A percentile compares a stretch with the other conserved stretches of the same genome.
phyloP scores from a whole-genome alignment of 2,888 invertebrate genomes.

The Aspidiotus rigidus region DNA sequence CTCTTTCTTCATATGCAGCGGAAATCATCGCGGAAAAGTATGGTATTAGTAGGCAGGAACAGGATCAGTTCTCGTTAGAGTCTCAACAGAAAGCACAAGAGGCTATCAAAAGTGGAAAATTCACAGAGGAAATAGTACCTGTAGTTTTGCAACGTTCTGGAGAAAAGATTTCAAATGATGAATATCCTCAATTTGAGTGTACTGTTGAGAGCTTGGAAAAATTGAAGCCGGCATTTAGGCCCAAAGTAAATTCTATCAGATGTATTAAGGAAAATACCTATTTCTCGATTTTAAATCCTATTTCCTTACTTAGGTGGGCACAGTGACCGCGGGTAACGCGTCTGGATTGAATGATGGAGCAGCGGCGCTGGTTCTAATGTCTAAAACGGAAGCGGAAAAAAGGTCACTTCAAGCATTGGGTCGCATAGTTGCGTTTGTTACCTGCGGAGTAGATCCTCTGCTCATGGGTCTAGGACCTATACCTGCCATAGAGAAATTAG shows the following conservation, averaged over 20 bases:
- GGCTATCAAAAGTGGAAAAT: slow-evolving; percentile 55
- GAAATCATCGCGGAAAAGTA: slow-evolving; percentile 65
- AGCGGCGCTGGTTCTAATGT: slow-evolving; percentile 69
- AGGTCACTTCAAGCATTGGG: slow-evolving; percentile 58
- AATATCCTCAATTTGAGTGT: slow-evolving; percentile 57
- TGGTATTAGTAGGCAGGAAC: slow-evolving; percentile 55
- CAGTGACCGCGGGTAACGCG: slow-evolving; percentile 69
- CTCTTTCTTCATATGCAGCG: slow-evolving; percentile 45
- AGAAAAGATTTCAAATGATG: slow-evolving; percentile 51
- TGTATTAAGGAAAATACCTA: not conserved
- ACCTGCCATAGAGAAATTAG: slow-evolving; percentile 48
- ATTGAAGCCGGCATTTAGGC: slow-evolving; percentile 55
- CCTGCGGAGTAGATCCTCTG: slow-evolving; percentile 67
- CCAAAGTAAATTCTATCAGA: not conserved
- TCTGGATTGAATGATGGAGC: slow-evolving; percentile 84
- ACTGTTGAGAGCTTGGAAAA: slow-evolving; percentile 53
- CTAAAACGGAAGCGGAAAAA: slow-evolving; percentile 49
- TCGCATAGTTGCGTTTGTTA: slow-evolving; percentile 64
- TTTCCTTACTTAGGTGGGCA: slow-evolving; percentile 46
- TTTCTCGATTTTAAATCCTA: not conserved
- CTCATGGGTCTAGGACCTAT: slow-evolving; percentile 74
- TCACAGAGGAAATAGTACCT: slow-evolving; percentile 61
- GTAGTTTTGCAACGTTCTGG: slow-evolving; percentile 50
- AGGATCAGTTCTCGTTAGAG: slow-evolving; percentile 58
- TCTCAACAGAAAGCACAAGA: slow-evolving; percentile 58